Base-by-base conservation (phyloP, 2,797 vertebrate species). In the Esox lucius region DNA sequence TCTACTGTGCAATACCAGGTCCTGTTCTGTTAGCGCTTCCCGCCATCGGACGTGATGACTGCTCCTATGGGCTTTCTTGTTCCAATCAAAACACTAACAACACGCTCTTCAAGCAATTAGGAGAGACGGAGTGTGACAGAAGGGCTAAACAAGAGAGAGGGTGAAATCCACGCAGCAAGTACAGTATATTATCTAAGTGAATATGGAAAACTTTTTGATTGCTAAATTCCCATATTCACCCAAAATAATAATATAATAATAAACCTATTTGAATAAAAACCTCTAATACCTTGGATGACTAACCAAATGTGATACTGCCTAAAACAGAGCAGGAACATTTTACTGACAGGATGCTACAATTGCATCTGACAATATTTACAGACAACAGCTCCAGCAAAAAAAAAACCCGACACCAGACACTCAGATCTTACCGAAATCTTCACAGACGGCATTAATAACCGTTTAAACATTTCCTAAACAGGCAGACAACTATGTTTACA, bases 381-480 rank as follows among this genome's bases (percentile, higher is more conserved):
- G 81, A 84, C 88, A 82, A 78, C 84, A 59, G 78, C 81, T 80
- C 83, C 80, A 84, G 51, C 72, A 81, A 24, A 53, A 11, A 46
- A 61, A n/a, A n/a, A n/a, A n/a, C n/a, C 68, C 67, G 85, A 88
- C 85, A 87, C 75, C 81, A 87, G 86, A 88, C 82, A 80, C 72
- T 75, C 79, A 86, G 84, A 83, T 85, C 87, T 86, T 86, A 87
- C 87, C 79, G 86, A 88, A 88, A 75, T 68, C 75, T 86, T 89
- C 85, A 84, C 86, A 46, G 84, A n/a, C 1, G 53, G 86, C 89
- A 85, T 90, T 90, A 89, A 83, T 84, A 89, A 89, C 81, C 81
- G 90, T 89, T 92, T 91, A 91, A 33, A 89, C 81, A 75, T 81
- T 84, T 84, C 84, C 82, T 79, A 92, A 92, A 91, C 91, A 91